Evolutionary conservation across 2,888 invertebrate species (phyloP), one percentile per base, ranked within the genome.

Genomic region (Lacanobia wlatinum): DNA sequence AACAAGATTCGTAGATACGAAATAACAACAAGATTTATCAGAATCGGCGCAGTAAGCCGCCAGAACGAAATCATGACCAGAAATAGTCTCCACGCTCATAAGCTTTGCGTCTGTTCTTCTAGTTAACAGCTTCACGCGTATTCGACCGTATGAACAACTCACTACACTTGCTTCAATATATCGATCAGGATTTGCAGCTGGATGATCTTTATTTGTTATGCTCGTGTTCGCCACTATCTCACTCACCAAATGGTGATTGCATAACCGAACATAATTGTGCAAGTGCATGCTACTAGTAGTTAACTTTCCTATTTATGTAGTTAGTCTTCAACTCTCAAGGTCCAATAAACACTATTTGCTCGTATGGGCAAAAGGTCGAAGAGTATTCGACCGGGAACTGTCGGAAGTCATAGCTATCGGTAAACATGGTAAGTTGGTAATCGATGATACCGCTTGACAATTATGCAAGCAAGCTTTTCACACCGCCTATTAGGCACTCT

Each of bases 41-140:
- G 38, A 69, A 61, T 38, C 23, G 28, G 38, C 60, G 43, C 50
- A 61, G 21, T 79, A 62, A 76, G 56, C 56, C 60, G 61, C 23
- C 56, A 61, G 55, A 72, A 68, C 78, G 67, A 77, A 79, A 67
- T 71, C 66, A 67, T 56, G 53, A 71, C 72, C 46, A 58, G 71
- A 79, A 79, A 71, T 69, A 75, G 82, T 82, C 46, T 82, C 82
- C 70, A 75, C 66, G 79, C 70, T 64, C 59, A 56, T 65, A 69
- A 66, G 64, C 56, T 61, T 53, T 71, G 60, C 70, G 71, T 69
- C 65, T 83, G 69, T 70, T 71, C 80, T 75, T 68, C 48, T 58
- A 64, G 64, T 68, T 73, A 73, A 79, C 66, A 64, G 63, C 68
- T 78, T 74, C 63, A 79, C 66, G 69, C 69, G 63, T 72, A 58